Evolutionary conservation across 2,113 vertebrate genomes (phyloP).

Genomic region (Podilymbus podiceps): DNA sequence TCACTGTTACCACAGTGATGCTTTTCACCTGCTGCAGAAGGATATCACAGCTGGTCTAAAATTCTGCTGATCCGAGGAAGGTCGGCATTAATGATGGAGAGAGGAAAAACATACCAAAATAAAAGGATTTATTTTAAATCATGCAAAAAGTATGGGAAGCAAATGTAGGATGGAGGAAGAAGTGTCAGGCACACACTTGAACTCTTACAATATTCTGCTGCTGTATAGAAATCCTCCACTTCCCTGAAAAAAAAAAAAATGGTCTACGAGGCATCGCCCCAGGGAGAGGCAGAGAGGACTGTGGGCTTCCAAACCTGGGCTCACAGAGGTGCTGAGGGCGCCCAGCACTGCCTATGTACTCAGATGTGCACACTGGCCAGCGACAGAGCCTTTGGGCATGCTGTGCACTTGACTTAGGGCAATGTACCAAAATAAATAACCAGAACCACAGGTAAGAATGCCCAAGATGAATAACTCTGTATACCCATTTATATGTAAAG

Average conservation of each 20-base stretch:
- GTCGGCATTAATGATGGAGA: background rate
- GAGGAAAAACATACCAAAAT: background rate
- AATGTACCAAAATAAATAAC: background rate
- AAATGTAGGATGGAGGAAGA: background rate
- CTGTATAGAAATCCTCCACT: background rate
- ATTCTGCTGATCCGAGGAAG: background rate
- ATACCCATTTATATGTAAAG: background rate
- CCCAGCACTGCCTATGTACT: background rate
- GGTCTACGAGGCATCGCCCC: background rate
- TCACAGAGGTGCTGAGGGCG: background rate
- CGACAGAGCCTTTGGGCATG: background rate
- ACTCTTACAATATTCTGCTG: background rate
- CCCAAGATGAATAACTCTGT: background rate
- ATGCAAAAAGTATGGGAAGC: background rate
- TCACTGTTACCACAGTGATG: background rate
- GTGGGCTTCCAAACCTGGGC: background rate
- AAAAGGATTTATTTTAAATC: background rate
- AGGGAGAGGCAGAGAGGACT: background rate
- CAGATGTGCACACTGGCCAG: background rate
- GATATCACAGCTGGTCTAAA: background rate
- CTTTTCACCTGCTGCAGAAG: background rate
- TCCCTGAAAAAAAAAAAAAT: background rate
- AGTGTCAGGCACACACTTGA: background rate
- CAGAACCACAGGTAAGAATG: background rate
- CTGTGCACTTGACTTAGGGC: background rate